Percentiles rank a stretch among this genome's conserved stretches.
phyloP scores from a whole-genome alignment of 2,888 invertebrate species.

The Phorcus lineatus region DNA sequence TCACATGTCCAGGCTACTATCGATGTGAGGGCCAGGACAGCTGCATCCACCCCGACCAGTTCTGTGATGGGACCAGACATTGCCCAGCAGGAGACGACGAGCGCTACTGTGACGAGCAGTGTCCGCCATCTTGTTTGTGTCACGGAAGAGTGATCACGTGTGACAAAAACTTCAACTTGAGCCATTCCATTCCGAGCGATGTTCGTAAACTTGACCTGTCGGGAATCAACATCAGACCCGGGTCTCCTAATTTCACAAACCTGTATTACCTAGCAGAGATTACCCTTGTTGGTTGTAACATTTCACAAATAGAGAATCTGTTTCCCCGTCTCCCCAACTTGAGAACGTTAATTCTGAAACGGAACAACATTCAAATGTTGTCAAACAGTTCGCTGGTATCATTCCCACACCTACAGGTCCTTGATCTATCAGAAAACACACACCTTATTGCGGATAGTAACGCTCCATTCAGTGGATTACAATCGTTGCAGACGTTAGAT shows the following conservation, averaged over 20 bases:
- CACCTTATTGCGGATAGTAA: neutral
- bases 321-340: neutral
- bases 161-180: neutral
- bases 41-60: neutral
- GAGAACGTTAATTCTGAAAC: neutral
- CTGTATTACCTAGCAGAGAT: neutral
- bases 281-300: neutral
- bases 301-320: neutral
- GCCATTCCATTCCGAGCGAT: neutral
- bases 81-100: neutral
- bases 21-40: neutral
- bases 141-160: neutral
- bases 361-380: neutral
- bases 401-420: neutral
- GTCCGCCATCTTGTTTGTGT: neutral
- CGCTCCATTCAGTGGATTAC: neutral
- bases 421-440: neutral
- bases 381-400: neutral
- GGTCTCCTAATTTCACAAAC: neutral
- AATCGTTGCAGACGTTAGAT: neutral
- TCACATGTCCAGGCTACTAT: neutral
- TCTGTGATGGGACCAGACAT: neutral
- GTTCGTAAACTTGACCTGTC: neutral
- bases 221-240: neutral
- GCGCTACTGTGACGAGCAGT: neutral